Base-by-base conservation (phyloP, 1,140 invertebrate species). In the Zeugodacus cucurbitae region DNA sequence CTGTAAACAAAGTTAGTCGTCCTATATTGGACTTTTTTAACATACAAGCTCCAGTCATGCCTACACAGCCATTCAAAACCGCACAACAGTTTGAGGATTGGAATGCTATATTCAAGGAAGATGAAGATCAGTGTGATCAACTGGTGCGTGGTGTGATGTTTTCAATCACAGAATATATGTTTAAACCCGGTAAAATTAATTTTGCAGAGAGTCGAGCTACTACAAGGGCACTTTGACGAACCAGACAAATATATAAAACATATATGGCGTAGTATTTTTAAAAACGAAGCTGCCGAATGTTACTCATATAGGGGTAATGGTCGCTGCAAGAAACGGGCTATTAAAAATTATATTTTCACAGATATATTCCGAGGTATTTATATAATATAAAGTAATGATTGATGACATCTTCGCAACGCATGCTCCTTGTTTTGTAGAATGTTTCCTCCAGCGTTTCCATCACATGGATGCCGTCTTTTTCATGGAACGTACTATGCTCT, bases 41-140 rank as follows among this genome's bases (percentile, higher is more conserved):
- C 17, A 59, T 87, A 6, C 86, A 87, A 37, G 34, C 59, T n/a
- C 86, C 44, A 11, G 86, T 87, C 8, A 62, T 87, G 48, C 86
- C 86, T 26, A 87, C 86, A 7, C 59, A 64, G 20, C 86, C 86
- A 26, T 87, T 87, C 57, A 87, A 87, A 29, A 87, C 54, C n/a
- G 86, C 54, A 14, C 37, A 58, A 44, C 54, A 62, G 10, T 87
- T 87, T 34, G 86, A 87, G n/a, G 86, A 87, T 58, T 87, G 86
- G 86, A 64, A 87, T 58, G 37, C 32, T 59, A 58, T 87, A 22
- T 64, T 87, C 20, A 64, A 34, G 37, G 20, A 59, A 17, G 86
- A 87, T 44, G 86, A 87, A 44, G 86, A 87, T 87, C 86, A 87
- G 57, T 59, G 86, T 34, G 86, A 87, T 59, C 86, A 87, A 37